A percentile compares a stretch with the other conserved stretches of the same genome.
Evolutionary conservation across 2,888 invertebrate genomes (phyloP).

Genomic region (Agrotis clavis): DNA sequence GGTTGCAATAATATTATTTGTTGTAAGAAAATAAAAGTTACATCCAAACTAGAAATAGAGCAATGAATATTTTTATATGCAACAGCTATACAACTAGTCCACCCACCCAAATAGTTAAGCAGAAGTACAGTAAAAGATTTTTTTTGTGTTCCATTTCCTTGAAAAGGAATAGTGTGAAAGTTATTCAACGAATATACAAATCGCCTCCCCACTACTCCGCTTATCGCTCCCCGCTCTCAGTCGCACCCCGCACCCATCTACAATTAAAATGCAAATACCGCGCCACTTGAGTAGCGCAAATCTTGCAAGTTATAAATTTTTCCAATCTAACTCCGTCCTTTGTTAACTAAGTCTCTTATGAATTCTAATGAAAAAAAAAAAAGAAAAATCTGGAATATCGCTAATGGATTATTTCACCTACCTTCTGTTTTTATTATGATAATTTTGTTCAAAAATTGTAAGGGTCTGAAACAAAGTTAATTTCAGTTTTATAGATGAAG

Average conservation of each 20-base stretch:
- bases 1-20: too few species aligned
- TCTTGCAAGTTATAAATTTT: conserved; percentile 81
- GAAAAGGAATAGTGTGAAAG: too few species aligned
- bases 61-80: too few species aligned
- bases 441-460: conserved; percentile 52
- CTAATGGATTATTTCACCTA: conserved; percentile 68
- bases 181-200: not conserved
- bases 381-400: conserved; percentile 63
- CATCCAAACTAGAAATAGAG: too few species aligned
- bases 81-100: too few species aligned
- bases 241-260: conserved; percentile 37
- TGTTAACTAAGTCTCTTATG: conserved; percentile 73
- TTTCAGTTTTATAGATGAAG: conserved; percentile 5
- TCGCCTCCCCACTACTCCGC: not conserved
- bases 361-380: conserved; percentile 68
- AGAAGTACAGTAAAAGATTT: too few species aligned
- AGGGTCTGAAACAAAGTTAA: conserved; percentile 23
- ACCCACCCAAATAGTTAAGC: too few species aligned
- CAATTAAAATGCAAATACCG: conserved; percentile 84
- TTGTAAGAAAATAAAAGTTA: too few species aligned
- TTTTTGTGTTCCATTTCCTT: too few species aligned
- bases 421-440: conserved; percentile 60
- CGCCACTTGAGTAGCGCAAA: conserved; percentile 77
- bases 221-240: conserved; percentile 32
- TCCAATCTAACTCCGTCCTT: conserved; percentile 80